Evolutionary conservation across 2,888 invertebrate species (phyloP).

Genomic region (Aporophyla nigra): DNA sequence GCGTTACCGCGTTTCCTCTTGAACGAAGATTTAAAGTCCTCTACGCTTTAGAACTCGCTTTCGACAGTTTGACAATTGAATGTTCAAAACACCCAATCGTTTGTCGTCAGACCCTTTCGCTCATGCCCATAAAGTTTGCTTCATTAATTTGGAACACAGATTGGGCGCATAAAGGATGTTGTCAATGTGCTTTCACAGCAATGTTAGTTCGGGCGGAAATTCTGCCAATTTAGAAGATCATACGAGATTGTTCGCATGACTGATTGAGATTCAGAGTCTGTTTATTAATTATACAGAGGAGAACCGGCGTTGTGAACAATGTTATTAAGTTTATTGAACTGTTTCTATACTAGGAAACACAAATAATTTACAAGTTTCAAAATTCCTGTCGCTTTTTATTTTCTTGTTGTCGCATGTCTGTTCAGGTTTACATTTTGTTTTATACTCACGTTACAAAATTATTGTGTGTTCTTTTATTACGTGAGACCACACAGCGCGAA

Average conservation of each 20-base stretch:
- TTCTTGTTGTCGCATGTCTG: conserved; percentile 9
- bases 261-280: conserved; percentile 33
- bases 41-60: conserved; percentile 3
- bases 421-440: conserved; percentile 26
- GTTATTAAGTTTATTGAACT: conserved; percentile 8
- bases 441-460: conserved; percentile 33
- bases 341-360: conserved; percentile 1
- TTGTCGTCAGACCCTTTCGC: conserved; percentile 6
- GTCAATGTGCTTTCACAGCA: conserved; percentile 32
- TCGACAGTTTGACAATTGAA: conserved; percentile 27
- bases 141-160: conserved; percentile 58
- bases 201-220: conserved; percentile 53
- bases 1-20: neutral
- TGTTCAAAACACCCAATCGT: conserved; percentile 25
- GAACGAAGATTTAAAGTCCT: neutral
- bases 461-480: conserved; percentile 40
- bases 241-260: conserved; percentile 44
- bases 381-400: conserved; percentile 8
- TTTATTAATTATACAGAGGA: conserved; percentile 15
- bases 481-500: conserved; percentile 39
- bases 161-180: conserved; percentile 47
- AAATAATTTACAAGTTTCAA: neutral
- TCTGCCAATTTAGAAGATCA: conserved; percentile 40
- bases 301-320: neutral
- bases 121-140: conserved; percentile 29